phyloP scores from a whole-genome alignment of 2,113 vertebrate genomes.

The Solea senegalensis region DNA sequence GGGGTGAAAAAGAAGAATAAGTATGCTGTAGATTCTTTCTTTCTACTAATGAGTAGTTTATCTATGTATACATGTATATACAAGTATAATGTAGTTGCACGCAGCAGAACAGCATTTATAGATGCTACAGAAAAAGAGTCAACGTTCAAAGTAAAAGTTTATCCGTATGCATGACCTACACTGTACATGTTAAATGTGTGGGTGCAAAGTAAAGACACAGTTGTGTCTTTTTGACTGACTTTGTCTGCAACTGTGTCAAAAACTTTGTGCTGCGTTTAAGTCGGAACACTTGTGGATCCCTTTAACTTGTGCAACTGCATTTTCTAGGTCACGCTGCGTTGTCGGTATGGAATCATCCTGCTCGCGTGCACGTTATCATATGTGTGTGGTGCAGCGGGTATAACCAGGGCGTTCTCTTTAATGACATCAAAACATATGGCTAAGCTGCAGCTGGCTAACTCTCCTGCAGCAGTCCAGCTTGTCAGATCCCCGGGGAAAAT shows the following conservation, averaged over 20 bases:
- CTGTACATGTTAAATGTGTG: too few species aligned
- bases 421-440: constrained; percentile 52
- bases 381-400: constrained; percentile 10
- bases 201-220: neutral
- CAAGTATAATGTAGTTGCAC: too few species aligned
- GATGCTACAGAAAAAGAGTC: too few species aligned
- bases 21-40: too few species aligned
- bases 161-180: too few species aligned
- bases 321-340: neutral
- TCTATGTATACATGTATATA: too few species aligned
- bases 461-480: constrained; percentile 25
- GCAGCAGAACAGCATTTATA: too few species aligned
- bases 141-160: too few species aligned
- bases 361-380: neutral
- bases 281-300: neutral
- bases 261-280: neutral
- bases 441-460: constrained; percentile 51
- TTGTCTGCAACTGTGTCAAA: neutral
- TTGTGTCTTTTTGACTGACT: neutral
- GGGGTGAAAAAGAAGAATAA: too few species aligned
- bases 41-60: too few species aligned
- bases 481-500: constrained; percentile 43
- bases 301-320: neutral
- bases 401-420: constrained; percentile 25
- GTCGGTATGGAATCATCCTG: neutral